Percentiles rank a stretch among this genome's conserved stretches.
Conservation (phyloP, 2,797 vertebrate species). For the Clamator glandarius region DNA sequence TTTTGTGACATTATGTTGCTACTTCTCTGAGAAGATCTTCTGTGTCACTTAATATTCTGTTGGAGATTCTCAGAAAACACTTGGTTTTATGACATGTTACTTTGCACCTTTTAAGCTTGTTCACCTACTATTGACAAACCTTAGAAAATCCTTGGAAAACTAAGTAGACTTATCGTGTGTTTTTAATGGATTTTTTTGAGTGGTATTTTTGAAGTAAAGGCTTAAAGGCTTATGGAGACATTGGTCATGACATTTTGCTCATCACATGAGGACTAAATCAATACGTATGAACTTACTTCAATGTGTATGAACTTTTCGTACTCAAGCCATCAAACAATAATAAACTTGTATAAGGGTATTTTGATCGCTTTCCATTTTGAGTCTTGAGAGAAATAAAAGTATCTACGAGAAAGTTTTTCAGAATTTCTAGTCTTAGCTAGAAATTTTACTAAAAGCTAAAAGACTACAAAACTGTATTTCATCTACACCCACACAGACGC, state of each 20-base stretch:
- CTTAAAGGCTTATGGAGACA: neutral
- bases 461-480: constrained; percentile 45
- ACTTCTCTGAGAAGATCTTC: neutral
- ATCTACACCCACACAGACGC: neutral
- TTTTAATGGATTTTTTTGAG: neutral
- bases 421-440: neutral
- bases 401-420: constrained; percentile 57
- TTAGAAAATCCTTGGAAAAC: neutral
- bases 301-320: neutral
- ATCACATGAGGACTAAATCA: neutral
- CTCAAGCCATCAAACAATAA: neutral
- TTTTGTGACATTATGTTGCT: neutral
- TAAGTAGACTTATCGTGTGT: neutral
- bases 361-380: constrained; percentile 16
- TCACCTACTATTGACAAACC: neutral
- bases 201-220: neutral
- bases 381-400: constrained; percentile 31
- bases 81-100: neutral
- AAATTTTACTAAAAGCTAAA: constrained; percentile 21
- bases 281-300: neutral
- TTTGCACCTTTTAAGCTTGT: neutral
- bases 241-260: neutral
- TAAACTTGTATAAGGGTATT: neutral
- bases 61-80: neutral
- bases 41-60: neutral